Conservation (phyloP, 2,888 invertebrate genomes). For the Cistogaster globosa region DNA sequence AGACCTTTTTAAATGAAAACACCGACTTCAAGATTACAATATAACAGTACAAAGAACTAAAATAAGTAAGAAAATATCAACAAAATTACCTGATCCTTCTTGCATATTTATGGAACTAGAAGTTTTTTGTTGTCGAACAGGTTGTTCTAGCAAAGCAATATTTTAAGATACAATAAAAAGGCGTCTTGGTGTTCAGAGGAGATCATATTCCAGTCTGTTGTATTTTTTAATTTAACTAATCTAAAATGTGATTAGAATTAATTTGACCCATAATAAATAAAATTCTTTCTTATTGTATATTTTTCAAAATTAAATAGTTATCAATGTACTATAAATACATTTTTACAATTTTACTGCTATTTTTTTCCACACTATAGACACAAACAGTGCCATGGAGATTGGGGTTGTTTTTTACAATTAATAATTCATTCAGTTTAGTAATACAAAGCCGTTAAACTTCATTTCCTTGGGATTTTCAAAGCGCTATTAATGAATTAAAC, state of each 20-base stretch:
- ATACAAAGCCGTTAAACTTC: too few species aligned
- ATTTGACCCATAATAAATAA: constrained; percentile 35
- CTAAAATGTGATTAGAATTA: background rate
- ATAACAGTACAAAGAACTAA: too few species aligned
- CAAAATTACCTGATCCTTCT: constrained; percentile 11
- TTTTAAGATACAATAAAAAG: background rate
- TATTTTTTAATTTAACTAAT: constrained; percentile 79
- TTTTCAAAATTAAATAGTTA: background rate
- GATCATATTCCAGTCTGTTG: constrained; percentile 77
- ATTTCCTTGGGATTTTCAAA: background rate
- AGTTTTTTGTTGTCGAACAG: background rate
- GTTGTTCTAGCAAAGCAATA: background rate
- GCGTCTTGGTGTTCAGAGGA: constrained; percentile 35
- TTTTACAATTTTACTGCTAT: background rate
- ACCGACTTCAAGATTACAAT: too few species aligned
- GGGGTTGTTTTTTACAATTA: constrained; percentile 36
- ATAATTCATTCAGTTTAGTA: background rate
- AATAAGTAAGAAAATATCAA: too few species aligned
- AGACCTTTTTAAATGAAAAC: too few species aligned
- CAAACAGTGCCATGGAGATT: constrained; percentile 57
- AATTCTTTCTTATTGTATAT: background rate
- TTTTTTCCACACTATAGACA: constrained; percentile 33
- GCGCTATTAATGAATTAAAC: background rate
- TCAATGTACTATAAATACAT: constrained; percentile 15
- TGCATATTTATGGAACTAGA: background rate